These are phyloP conservation scores for Ataeniobius toweri DNA, from an alignment of 2,797 vertebrate genomes.

Conservation along the genomic window DNA sequence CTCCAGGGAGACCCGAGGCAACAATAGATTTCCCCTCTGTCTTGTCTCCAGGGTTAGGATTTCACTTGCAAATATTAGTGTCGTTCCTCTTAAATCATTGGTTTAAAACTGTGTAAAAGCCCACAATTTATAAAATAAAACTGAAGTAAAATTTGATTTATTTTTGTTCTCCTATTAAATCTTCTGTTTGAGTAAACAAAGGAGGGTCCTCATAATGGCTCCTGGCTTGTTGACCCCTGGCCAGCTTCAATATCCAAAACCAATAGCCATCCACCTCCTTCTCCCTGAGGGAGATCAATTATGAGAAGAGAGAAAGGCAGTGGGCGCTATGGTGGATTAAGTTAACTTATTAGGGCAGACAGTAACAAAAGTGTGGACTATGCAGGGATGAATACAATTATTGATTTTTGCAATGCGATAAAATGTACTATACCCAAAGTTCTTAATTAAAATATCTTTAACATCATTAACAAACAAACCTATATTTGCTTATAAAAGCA, in stretches of 20 bases:
- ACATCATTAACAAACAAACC: background rate
- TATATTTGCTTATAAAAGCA: background rate
- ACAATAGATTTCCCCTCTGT: slow-evolving; percentile 12
- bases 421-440: background rate
- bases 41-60: slow-evolving; percentile 23
- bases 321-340: slow-evolving; percentile 33
- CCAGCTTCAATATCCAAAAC: slow-evolving; percentile 44
- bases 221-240: slow-evolving; percentile 54
- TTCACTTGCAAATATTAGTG: slow-evolving; percentile 9
- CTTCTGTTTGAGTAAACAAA: slow-evolving; percentile 37
- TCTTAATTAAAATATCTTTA: background rate
- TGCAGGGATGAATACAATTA: slow-evolving; percentile 10
- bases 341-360: slow-evolving; percentile 27
- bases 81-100: slow-evolving; percentile 3
- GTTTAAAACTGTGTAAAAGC: background rate
- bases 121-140: slow-evolving; percentile 1
- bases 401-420: background rate
- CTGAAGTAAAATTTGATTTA: background rate
- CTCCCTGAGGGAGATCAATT: slow-evolving; percentile 45
- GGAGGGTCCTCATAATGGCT: slow-evolving; percentile 32
- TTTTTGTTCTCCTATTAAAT: slow-evolving; percentile 3
- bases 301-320: slow-evolving; percentile 20
- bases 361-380: slow-evolving; percentile 26
- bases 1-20: slow-evolving; percentile 48
- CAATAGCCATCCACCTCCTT: slow-evolving; percentile 48